Percentiles rank a stretch among this genome's conserved stretches.
Conservation (phyloP, 2,113 vertebrate species). For the Gyps fulvus region DNA sequence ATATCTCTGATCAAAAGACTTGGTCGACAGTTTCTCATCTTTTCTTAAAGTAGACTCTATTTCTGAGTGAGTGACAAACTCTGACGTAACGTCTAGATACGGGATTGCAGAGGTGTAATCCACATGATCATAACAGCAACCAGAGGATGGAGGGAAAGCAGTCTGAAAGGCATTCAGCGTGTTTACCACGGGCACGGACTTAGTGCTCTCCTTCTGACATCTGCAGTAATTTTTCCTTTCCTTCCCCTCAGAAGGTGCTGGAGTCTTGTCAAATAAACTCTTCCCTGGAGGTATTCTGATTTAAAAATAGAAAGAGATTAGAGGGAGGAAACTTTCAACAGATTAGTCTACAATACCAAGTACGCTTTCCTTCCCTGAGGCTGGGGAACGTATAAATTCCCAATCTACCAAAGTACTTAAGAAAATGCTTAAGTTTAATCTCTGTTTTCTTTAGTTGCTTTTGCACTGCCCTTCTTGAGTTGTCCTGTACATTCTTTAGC, state of each 20-base stretch:
- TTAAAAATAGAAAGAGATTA: constrained; percentile 22
- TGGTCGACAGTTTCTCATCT: neutral
- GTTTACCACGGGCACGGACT: neutral
- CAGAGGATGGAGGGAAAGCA: constrained; percentile 9
- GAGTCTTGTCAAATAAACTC: constrained; percentile 78
- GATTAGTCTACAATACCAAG: neutral
- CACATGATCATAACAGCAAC: constrained; percentile 69
- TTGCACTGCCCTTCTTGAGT: neutral
- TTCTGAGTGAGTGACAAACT: constrained; percentile 65
- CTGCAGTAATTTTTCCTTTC: constrained; percentile 38
- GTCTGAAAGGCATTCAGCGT: neutral
- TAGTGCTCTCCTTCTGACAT: constrained; percentile 54
- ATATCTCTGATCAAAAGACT: neutral
- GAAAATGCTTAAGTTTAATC: neutral
- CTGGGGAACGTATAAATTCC: neutral
- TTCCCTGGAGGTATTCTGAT: constrained; percentile 76
- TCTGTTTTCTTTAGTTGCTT: neutral
- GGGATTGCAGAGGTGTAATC: constrained; percentile 76
- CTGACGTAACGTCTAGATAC: constrained; percentile 74
- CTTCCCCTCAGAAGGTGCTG: neutral
- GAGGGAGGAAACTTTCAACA: neutral
- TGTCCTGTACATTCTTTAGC: neutral
- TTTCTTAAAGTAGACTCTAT: constrained; percentile 21
- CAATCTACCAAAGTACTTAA: neutral
- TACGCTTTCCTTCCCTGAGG: neutral